Conservation (phyloP, 64 coral and sea anemone species). For the Hydrozoanthus tunicans region DNA sequence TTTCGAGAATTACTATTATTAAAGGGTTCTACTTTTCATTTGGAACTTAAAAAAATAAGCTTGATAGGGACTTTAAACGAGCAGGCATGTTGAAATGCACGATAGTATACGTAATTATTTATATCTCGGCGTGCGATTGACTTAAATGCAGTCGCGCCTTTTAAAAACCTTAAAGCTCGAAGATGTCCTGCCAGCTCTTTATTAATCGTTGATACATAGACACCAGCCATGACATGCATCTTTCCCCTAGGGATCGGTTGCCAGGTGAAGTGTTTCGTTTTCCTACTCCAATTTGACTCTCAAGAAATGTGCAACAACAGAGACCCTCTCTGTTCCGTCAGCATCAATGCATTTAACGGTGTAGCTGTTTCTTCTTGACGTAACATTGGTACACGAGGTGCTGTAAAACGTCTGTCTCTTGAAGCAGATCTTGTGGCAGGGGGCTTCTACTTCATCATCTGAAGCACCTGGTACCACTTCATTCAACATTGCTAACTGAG, state of each 20-base stretch:
- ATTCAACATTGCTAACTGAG: slow-evolving; percentile 48
- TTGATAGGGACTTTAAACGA: neutral
- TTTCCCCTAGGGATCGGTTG: neutral
- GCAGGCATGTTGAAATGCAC: neutral
- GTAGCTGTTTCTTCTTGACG: slow-evolving; percentile 63
- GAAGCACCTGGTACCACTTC: slow-evolving; percentile 58
- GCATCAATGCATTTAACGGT: slow-evolving; percentile 39
- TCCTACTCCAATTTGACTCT: slow-evolving; percentile 35
- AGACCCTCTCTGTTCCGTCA: slow-evolving; percentile 23
- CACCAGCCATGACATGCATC: neutral
- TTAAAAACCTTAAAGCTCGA: slow-evolving; percentile 13
- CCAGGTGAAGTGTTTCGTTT: slow-evolving; percentile 52
- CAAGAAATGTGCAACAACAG: slow-evolving; percentile 41
- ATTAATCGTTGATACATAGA: slow-evolving; percentile 25
- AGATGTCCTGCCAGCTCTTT: slow-evolving; percentile 44
- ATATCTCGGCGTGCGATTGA: neutral
- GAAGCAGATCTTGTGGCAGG: slow-evolving; percentile 31
- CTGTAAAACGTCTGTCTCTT: slow-evolving; percentile 58
- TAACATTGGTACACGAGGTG: slow-evolving; percentile 54
- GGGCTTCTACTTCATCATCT: slow-evolving; percentile 16
- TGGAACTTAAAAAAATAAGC: too few species aligned
- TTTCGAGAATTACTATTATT: too few species aligned
- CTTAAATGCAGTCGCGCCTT: neutral
- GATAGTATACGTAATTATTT: slow-evolving; percentile 3
- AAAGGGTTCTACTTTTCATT: too few species aligned